Evolutionary conservation across 2,797 vertebrate genomes (phyloP).

Genomic region (Pseudotriccus pelzelni): DNA sequence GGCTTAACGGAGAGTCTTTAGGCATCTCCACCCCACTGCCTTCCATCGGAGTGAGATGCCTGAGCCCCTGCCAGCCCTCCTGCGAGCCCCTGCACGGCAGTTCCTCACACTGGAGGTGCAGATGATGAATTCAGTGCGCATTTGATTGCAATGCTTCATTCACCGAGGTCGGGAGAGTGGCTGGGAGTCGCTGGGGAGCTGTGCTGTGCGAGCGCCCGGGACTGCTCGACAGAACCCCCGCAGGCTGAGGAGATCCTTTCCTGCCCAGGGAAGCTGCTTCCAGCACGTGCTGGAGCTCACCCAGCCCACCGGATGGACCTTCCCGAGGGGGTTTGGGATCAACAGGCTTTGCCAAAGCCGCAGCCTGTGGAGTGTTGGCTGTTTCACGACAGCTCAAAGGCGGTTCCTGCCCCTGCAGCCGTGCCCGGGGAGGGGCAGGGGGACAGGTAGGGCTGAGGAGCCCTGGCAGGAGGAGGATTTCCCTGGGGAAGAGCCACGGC

Average conservation of each 20-base stretch:
- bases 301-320: constrained; percentile 53
- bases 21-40: neutral
- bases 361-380: constrained; percentile 46
- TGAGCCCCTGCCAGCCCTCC: neutral
- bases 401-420: constrained; percentile 59
- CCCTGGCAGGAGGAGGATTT: neutral
- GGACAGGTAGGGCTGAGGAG: neutral
- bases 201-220: neutral
- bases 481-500: neutral
- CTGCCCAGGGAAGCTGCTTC: constrained; percentile 12
- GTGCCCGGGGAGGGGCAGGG: neutral
- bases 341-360: constrained; percentile 63
- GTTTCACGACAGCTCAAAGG: constrained; percentile 53
- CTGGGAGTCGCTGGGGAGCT: neutral
- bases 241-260: neutral
- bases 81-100: neutral
- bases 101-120: constrained; percentile 18
- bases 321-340: constrained; percentile 59
- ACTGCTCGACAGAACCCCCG: neutral
- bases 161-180: neutral
- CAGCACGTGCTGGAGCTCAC: constrained; percentile 65
- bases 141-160: constrained; percentile 17
- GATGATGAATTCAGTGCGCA: constrained; percentile 39
- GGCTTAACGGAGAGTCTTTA: neutral
- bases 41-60: neutral